These are phyloP conservation scores for Drosophila hawaiiensis DNA, from an alignment of 2,888 invertebrate genomes.

Conservation along the genomic window DNA sequence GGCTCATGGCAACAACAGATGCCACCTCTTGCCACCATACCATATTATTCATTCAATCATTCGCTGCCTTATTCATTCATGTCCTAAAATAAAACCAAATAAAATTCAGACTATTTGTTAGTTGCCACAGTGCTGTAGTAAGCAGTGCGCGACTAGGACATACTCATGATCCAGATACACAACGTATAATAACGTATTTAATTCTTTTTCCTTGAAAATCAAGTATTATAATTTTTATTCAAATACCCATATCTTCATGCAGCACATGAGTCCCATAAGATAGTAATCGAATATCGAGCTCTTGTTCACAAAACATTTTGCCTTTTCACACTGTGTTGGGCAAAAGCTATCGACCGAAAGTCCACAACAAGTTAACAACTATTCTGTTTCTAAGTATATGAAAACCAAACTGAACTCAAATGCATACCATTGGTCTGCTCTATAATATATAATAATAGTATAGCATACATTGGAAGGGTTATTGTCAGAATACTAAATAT, in stretches of 20 bases:
- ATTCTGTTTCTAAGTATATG: not conserved
- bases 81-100: not conserved
- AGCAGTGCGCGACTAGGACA: not conserved
- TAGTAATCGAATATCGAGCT: not conserved
- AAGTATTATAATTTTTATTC: not conserved
- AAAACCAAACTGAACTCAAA: not conserved
- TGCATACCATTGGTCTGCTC: not conserved
- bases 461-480: not conserved
- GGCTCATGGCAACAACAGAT: constrained; percentile 19
- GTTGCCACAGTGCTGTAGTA: not conserved
- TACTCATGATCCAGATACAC: not conserved
- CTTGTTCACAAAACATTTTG: not conserved
- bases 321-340: not conserved
- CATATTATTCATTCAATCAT: constrained; percentile 26
- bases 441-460: not conserved
- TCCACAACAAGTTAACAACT: not conserved
- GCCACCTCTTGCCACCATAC: constrained; percentile 33
- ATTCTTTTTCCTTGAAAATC: not conserved
- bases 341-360: not conserved
- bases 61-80: constrained; percentile 6
- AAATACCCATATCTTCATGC: not conserved
- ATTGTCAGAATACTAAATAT: not conserved
- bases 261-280: not conserved
- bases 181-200: not conserved
- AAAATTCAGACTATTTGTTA: constrained; percentile 1